Conservation (phyloP, 2,888 invertebrate species). For the Glaucopsyche alexis region DNA sequence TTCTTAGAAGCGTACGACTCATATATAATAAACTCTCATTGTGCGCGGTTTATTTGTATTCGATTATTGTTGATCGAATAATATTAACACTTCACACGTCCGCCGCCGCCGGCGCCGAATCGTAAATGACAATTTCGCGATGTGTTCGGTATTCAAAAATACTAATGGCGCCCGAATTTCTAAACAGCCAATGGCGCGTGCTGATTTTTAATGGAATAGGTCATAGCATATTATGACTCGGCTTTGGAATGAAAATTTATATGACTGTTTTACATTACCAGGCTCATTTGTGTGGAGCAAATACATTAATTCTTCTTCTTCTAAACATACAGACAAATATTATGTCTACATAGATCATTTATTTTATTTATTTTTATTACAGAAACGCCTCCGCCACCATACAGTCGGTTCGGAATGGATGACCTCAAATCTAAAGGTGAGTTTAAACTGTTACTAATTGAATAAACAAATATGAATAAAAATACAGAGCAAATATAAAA, state of each 20-base stretch:
- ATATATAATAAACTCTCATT: slow-evolving; percentile 56
- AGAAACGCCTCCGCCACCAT: slow-evolving; percentile 93
- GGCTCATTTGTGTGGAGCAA: not conserved
- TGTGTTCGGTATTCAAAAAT: slow-evolving; percentile 65
- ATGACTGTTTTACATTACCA: too few species aligned
- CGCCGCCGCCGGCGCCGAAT: slow-evolving; percentile 66
- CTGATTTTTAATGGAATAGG: slow-evolving; percentile 51
- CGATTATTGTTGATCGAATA: slow-evolving; percentile 58
- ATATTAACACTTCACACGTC: slow-evolving; percentile 65
- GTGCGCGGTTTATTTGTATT: slow-evolving; percentile 64
- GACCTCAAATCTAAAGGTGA: slow-evolving; percentile 88
- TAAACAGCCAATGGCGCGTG: slow-evolving; percentile 58
- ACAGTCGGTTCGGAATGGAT: slow-evolving; percentile 87
- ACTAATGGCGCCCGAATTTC: slow-evolving; percentile 62
- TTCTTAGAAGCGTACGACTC: slow-evolving; percentile 54
- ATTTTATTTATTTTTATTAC: slow-evolving; percentile 51
- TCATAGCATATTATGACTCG: slow-evolving; percentile 37
- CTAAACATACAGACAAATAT: not conserved
- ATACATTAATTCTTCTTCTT: not conserved
- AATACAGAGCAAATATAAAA: not conserved
- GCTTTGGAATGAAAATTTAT: slow-evolving; percentile 33
- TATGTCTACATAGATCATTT: slow-evolving; percentile 10
- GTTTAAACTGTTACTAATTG: not conserved
- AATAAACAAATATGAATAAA: not conserved
- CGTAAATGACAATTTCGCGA: slow-evolving; percentile 67